A percentile compares a stretch with the other conserved stretches of the same genome.
These are phyloP conservation scores for Urocynchramus pylzowi DNA, from an alignment of 2,113 vertebrate genomes.

Conservation along the genomic window DNA sequence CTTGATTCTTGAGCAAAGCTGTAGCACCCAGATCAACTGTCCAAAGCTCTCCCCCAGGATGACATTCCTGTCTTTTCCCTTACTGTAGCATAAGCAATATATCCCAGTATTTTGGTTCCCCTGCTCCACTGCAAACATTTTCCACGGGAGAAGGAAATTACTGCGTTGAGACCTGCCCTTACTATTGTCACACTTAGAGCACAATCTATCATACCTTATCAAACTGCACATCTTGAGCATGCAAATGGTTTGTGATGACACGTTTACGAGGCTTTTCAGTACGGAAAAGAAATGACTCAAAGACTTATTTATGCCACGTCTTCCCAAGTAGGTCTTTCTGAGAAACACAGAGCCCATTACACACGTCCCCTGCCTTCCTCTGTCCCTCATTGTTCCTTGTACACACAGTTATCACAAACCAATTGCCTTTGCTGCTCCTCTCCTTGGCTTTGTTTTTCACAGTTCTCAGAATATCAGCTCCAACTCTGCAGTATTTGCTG, in stretches of 20 bases:
- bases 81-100: neutral
- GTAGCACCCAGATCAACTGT: neutral
- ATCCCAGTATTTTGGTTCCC: fast-evolving
- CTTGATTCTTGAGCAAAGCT: neutral
- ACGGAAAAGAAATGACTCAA: neutral
- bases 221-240: constrained; percentile 46
- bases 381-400: neutral
- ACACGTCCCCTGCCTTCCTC: neutral
- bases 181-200: constrained; percentile 21
- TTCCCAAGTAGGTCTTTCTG: neutral
- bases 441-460: neutral
- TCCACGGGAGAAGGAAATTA: constrained; percentile 13
- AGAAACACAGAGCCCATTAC: neutral
- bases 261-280: neutral
- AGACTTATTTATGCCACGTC: neutral
- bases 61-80: neutral
- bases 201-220: constrained; percentile 17
- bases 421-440: neutral
- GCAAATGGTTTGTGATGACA: neutral
- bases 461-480: neutral
- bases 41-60: neutral
- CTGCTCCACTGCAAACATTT: neutral
- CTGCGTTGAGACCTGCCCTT: constrained; percentile 54
- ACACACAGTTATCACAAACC: neutral
- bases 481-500: neutral